phyloP scores from a whole-genome alignment of 2,888 invertebrate species.

The Drosophila anomelani region DNA sequence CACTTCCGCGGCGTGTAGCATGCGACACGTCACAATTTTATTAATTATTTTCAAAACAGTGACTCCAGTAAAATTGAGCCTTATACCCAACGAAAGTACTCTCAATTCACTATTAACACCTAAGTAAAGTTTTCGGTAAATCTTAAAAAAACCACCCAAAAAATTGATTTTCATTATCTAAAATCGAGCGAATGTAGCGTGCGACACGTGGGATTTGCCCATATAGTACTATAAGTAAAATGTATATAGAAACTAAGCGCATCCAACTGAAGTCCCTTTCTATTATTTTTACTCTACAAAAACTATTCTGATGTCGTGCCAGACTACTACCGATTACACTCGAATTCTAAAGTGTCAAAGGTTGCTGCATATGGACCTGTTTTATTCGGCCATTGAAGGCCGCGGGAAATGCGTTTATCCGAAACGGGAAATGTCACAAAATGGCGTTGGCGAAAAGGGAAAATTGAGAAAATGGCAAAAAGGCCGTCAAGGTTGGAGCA shows the following conservation, averaged over 20 bases:
- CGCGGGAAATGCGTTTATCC: slow-evolving; percentile 70
- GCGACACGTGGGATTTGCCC: too few relatives aligned
- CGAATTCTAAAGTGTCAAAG: slow-evolving; percentile 72
- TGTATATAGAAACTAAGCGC: neutral
- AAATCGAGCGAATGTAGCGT: too few relatives aligned
- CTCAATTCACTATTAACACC: too few relatives aligned
- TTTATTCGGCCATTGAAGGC: slow-evolving; percentile 58
- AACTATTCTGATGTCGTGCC: slow-evolving; percentile 38
- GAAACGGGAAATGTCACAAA: slow-evolving; percentile 72
- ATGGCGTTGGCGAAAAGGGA: slow-evolving; percentile 45
- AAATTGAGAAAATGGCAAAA: slow-evolving; percentile 29
- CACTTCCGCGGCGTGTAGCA: too few relatives aligned
- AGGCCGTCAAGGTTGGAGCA: slow-evolving; percentile 58
- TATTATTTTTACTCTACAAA: slow-evolving; percentile 29
- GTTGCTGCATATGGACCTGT: slow-evolving; percentile 48
- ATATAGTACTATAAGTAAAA: neutral
- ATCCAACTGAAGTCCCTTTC: slow-evolving; percentile 13
- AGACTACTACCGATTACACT: slow-evolving; percentile 24
- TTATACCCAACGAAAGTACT: too few relatives aligned
- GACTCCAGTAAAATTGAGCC: too few relatives aligned
- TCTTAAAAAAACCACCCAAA: too few relatives aligned
- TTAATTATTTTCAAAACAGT: too few relatives aligned
- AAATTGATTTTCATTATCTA: too few relatives aligned
- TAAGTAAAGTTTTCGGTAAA: too few relatives aligned
- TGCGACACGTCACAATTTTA: too few relatives aligned